Base-by-base conservation (phyloP, 2,888 invertebrate species). In the Poecilus cupreus region DNA sequence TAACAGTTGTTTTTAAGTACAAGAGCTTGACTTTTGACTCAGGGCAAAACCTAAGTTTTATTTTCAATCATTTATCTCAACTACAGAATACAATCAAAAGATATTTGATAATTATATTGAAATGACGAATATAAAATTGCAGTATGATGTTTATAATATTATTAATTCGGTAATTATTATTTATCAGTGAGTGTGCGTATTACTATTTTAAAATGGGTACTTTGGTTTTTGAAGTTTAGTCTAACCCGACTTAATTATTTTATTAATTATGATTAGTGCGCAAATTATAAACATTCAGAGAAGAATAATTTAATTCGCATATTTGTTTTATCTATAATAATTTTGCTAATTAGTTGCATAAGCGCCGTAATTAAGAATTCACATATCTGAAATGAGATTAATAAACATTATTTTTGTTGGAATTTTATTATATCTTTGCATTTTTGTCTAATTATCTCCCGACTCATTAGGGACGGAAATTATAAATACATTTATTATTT, bases 271-370 rank as follows among this genome's bases (percentile, higher is more conserved):
- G 24, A 68, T 24, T 60, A 18, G 18, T 32, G 39, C 68, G 68
- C 68, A 13, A 5, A 37, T 39, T 68, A 68, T 57, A 60, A 60
- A 26, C 13, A 32, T 32, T 57, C 20, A 16, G 3, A n/a, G n/a
- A 4, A 64, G n/a, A n/a, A n/a, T 8, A 13, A 60, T 20, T 60
- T 24, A 60, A 39, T 68, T 39, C 24, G 11, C 24, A 37, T 68
- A 68, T 60, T 24, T 37, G 32, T 11, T 10, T n/a, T 68, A 37
- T 68, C 68, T 37, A 5, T 64, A 64, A 3, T 20, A 68, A 68
- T 68, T 37, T 60, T 68, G 6, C 26, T 68, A 68, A 32, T 68
- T 68, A 32, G 39, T 68, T 68, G 68, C 68, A 68, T 68, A 60
- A 60, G 60, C 11, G 24, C 22, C 24, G 26, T 60, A 57, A 57